phyloP scores from a whole-genome alignment of 2,113 vertebrate genomes.

The Ameiurus melas region DNA sequence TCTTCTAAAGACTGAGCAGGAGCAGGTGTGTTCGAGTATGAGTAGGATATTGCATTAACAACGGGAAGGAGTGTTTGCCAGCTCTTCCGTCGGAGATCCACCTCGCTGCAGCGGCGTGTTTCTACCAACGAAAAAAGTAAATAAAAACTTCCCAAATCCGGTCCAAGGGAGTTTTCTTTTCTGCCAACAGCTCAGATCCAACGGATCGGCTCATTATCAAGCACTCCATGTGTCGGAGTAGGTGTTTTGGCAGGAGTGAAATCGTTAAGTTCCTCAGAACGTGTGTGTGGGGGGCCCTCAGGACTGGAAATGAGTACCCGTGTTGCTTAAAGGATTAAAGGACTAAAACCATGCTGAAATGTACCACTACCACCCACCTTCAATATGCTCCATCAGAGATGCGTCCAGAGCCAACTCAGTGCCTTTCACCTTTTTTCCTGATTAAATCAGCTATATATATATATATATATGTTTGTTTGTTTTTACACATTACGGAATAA shows the following conservation, averaged over 20 bases:
- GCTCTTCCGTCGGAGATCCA: not conserved
- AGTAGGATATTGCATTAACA: not conserved
- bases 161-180: not conserved
- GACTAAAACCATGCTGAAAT: slow-evolving; percentile 4
- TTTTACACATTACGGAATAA: not conserved
- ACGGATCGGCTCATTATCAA: not conserved
- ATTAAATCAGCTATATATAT: not conserved
- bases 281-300: not conserved
- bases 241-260: not conserved
- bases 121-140: not conserved
- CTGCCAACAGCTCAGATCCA: not conserved
- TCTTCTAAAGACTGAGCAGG: not conserved
- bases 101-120: not conserved
- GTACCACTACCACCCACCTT: not conserved
- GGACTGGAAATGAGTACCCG: not conserved
- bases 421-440: not conserved
- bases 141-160: too few species aligned
- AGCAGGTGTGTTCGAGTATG: not conserved
- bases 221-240: not conserved
- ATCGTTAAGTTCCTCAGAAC: not conserved
- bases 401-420: not conserved
- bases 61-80: not conserved
- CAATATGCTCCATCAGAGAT: not conserved
- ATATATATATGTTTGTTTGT: not conserved
- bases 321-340: slow-evolving; percentile 8